phyloP scores from a whole-genome alignment of 2,797 vertebrate genomes.

The Capromys pilorides region DNA sequence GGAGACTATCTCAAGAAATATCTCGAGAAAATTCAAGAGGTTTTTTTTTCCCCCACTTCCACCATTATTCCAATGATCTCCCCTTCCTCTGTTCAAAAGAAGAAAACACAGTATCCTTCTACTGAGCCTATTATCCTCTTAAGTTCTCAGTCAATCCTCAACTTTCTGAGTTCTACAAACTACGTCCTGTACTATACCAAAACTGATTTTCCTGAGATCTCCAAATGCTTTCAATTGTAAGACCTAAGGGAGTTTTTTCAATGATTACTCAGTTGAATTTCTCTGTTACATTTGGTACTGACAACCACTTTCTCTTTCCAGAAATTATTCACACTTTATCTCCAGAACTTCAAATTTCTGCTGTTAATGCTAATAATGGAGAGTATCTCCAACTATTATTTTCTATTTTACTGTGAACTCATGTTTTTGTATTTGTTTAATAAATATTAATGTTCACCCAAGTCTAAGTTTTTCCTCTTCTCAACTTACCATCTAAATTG shows the following conservation, averaged over 20 bases:
- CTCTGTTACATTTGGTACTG: background rate
- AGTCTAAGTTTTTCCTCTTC: background rate
- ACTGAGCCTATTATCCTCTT: background rate
- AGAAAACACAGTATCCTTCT: background rate
- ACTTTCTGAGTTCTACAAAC: background rate
- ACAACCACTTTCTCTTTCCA: background rate
- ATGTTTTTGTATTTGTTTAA: background rate
- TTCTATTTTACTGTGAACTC: background rate
- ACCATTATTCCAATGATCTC: background rate
- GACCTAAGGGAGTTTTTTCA: background rate
- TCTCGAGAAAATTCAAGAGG: background rate
- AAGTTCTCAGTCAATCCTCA: background rate
- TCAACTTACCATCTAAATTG: background rate
- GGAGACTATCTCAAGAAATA: background rate
- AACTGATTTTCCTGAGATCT: background rate
- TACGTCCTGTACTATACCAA: background rate
- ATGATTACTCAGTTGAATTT: background rate
- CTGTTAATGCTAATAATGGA: background rate
- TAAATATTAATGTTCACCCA: conserved; percentile 11
- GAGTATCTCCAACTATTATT: background rate
- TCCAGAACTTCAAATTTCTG: background rate
- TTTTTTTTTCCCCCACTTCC: conserved; percentile 41
- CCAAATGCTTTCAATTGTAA: background rate
- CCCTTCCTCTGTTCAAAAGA: background rate
- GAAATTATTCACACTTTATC: conserved; percentile 31